These are phyloP conservation scores for Plodia interpunctella DNA, from an alignment of 1,140 invertebrate species.

Conservation along the genomic window DNA sequence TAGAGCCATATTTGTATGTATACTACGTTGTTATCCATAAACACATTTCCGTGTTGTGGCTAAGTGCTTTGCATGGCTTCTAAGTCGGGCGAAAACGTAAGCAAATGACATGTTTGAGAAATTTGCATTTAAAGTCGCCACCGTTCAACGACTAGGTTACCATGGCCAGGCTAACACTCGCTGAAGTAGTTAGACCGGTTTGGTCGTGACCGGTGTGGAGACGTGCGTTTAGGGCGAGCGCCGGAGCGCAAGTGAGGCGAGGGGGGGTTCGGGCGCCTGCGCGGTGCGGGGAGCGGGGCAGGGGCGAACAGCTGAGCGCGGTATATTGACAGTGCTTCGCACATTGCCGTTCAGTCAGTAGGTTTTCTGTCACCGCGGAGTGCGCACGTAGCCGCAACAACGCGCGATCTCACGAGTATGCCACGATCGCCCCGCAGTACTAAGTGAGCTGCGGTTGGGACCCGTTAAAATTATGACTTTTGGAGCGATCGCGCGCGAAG, in stretches of 20 bases:
- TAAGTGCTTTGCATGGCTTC: constrained; percentile 5
- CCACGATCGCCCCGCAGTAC: constrained; percentile 52
- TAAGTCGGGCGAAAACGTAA: background rate
- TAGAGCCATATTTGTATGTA: constrained; percentile 4
- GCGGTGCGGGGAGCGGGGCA: constrained; percentile 41
- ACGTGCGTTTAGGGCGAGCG: constrained; percentile 26
- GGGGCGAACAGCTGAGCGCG: constrained; percentile 70
- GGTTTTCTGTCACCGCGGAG: constrained; percentile 57
- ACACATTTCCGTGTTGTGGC: constrained; percentile 2
- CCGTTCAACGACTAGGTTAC: constrained; percentile 21
- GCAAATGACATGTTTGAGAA: constrained; percentile 15
- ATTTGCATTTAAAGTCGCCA: constrained; percentile 26
- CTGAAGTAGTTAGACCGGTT: background rate
- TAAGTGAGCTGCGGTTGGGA: constrained; percentile 53
- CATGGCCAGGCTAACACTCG: constrained; percentile 12
- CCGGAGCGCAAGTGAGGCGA: constrained; percentile 29
- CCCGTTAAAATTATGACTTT: constrained; percentile 75
- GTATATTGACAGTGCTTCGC: constrained; percentile 74
- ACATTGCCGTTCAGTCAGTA: constrained; percentile 69
- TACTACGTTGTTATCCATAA: background rate
- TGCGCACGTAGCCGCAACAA: constrained; percentile 51
- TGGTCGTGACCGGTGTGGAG: background rate
- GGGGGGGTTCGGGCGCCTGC: constrained; percentile 38
- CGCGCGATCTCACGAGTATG: constrained; percentile 35
- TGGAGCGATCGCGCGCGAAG: constrained; percentile 61